Percentiles rank a stretch among this genome's conserved stretches.
Conservation (phyloP, 30 jellyfish, hydroid and myxozoan species). For the Cassiopea xamachana region DNA sequence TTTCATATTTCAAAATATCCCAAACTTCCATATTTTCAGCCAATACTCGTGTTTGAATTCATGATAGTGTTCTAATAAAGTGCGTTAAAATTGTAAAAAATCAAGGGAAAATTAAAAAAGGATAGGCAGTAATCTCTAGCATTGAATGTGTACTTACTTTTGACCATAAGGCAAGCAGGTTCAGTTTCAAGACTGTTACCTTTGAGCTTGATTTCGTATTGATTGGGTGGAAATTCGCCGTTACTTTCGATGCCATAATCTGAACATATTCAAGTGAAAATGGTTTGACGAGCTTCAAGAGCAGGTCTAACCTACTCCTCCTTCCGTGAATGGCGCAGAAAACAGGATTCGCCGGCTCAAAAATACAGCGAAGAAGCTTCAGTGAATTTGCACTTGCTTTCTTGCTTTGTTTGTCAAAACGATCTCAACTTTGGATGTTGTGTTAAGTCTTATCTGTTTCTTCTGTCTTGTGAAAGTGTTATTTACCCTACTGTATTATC, state of each 20-base stretch:
- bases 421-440: not conserved
- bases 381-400: not conserved
- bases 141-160: conserved; percentile 31
- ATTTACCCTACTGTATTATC: not conserved
- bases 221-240: conserved; percentile 9
- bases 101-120: not conserved
- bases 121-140: no score
- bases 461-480: not conserved
- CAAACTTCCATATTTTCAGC: no score
- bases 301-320: no score
- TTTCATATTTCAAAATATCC: no score
- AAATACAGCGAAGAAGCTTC: no score
- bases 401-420: not conserved
- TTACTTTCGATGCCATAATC: not conserved
- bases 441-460: not conserved
- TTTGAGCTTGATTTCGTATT: conserved; percentile 31
- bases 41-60: no score
- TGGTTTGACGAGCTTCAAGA: no score
- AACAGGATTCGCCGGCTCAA: no score
- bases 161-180: conserved; percentile 73
- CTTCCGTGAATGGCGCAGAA: no score
- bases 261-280: no score
- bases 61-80: no score
- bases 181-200: conserved; percentile 55
- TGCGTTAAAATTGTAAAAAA: not conserved